Evolutionary conservation across 2,797 vertebrate genomes (phyloP).

Genomic region (Natrix natrix): DNA sequence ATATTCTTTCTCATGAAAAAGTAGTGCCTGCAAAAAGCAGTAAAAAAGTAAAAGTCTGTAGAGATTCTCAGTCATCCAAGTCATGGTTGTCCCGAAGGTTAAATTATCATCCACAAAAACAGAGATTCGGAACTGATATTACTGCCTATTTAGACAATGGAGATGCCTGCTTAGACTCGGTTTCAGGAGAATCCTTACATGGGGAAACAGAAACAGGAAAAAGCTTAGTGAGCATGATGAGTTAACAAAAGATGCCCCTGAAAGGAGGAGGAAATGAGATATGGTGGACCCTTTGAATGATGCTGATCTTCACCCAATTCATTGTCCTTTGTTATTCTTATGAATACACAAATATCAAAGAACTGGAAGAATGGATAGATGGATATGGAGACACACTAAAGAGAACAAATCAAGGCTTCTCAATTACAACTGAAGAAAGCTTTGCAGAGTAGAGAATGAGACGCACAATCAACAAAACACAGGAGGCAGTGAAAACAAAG

Average conservation of each 20-base stretch:
- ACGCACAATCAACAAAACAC: background rate
- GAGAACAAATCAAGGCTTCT: background rate
- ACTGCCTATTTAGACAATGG: background rate
- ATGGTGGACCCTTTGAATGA: background rate
- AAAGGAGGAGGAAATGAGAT: conserved; percentile 11
- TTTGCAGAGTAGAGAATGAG: background rate
- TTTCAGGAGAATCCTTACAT: conserved; percentile 8
- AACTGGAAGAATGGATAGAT: background rate
- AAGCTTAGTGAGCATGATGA: background rate
- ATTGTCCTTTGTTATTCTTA: conserved; percentile 13
- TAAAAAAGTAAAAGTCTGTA: background rate
- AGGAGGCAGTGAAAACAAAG: background rate
- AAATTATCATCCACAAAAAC: background rate
- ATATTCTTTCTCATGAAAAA: background rate
- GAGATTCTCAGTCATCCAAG: too few species aligned
- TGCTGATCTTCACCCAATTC: background rate
- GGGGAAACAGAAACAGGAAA: conserved; percentile 14
- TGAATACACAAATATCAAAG: conserved; percentile 7
- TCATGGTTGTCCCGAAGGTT: background rate
- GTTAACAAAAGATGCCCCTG: conserved; percentile 20
- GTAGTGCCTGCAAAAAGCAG: background rate
- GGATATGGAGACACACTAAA: background rate
- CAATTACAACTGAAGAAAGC: background rate
- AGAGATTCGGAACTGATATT: background rate
- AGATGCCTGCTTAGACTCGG: background rate